Evolutionary conservation across 2,113 vertebrate species (phyloP).

Genomic region (Scytalopus superciliaris): DNA sequence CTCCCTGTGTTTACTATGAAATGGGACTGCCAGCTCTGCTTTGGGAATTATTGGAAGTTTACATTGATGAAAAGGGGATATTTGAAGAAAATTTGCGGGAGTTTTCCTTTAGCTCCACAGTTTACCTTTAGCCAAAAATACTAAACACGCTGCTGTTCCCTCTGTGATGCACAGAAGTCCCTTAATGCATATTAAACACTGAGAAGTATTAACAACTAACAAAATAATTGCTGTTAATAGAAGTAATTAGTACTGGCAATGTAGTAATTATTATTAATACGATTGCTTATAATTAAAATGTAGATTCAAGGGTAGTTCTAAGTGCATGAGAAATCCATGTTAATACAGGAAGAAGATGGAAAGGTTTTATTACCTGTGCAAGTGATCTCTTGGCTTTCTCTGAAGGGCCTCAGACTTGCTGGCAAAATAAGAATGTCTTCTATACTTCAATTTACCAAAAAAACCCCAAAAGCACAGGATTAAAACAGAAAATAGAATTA

Average conservation of each 20-base stretch:
- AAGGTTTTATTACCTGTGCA: fast-evolving
- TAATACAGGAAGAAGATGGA: neutral
- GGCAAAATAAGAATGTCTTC: neutral
- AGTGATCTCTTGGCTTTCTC: neutral
- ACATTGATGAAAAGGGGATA: neutral
- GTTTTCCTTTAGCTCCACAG: neutral
- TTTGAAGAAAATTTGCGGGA: neutral
- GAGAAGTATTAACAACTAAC: neutral
- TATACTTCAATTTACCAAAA: neutral
- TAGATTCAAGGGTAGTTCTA: neutral
- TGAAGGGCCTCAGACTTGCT: neutral
- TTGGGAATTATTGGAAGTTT: conserved; percentile 22
- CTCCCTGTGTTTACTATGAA: conserved; percentile 57
- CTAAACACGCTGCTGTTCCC: neutral
- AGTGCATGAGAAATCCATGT: neutral
- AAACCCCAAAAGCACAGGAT: neutral
- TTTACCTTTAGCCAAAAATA: neutral
- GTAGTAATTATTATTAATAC: neutral
- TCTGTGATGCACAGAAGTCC: neutral
- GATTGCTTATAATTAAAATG: neutral
- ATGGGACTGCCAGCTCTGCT: conserved; percentile 30
- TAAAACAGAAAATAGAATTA: neutral
- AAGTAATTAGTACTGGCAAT: neutral
- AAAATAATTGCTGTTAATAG: neutral
- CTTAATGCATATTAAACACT: neutral